A percentile compares a stretch with the other conserved stretches of the same genome.
Evolutionary conservation across 2,113 vertebrate species (phyloP).

Genomic region (Dipodomys stephensi): DNA sequence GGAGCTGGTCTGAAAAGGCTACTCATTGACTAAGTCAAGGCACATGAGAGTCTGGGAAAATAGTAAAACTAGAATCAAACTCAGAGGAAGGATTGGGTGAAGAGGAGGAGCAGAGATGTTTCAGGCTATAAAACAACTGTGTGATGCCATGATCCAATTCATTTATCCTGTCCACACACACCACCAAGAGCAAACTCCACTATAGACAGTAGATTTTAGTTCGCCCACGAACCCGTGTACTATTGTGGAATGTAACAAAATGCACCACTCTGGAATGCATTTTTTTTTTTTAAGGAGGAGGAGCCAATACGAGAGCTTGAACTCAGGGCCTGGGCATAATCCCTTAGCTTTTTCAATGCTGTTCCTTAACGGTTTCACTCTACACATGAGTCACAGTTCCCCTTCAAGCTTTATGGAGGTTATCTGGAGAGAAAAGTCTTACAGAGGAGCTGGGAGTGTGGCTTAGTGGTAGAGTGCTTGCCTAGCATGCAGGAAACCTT

Average conservation of each 20-base stretch:
- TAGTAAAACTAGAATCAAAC: background rate
- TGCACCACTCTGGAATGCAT: background rate
- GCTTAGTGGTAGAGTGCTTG: too few species aligned
- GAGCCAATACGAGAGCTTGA: too few species aligned
- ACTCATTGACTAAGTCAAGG: background rate
- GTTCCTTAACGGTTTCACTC: too few species aligned
- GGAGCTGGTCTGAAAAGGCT: slow-evolving; percentile 2
- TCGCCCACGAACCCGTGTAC: background rate
- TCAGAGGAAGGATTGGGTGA: background rate
- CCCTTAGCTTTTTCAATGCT: too few species aligned
- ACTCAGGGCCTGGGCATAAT: too few species aligned
- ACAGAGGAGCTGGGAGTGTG: too few species aligned
- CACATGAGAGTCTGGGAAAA: background rate
- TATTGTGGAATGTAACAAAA: background rate
- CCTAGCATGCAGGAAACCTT: too few species aligned
- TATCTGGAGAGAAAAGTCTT: too few species aligned
- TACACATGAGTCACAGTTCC: too few species aligned
- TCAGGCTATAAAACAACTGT: background rate
- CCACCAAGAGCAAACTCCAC: background rate
- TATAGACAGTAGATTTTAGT: background rate
- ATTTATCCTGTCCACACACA: background rate
- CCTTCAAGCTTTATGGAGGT: too few species aligned
- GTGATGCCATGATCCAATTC: background rate
- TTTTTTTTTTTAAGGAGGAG: background rate
- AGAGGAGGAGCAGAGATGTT: background rate